These are phyloP conservation scores for Xestia sexstrigata DNA, from an alignment of 2,888 invertebrate genomes.

Conservation along the genomic window DNA sequence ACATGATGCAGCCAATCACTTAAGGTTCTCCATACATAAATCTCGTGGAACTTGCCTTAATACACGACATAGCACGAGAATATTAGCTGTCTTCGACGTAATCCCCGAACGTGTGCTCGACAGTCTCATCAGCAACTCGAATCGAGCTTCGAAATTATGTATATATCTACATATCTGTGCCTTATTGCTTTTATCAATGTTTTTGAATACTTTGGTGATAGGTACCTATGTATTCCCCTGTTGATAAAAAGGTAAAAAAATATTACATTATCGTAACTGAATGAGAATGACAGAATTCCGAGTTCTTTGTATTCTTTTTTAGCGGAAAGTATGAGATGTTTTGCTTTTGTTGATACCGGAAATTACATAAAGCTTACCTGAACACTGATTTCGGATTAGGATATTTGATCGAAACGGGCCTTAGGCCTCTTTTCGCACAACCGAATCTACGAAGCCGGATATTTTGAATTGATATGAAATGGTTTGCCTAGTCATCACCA, in stretches of 20 bases:
- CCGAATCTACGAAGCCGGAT: neutral
- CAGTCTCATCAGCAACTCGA: constrained; percentile 52
- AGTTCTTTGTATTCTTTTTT: constrained; percentile 27
- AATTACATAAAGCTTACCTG: constrained; percentile 32
- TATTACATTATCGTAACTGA: constrained; percentile 45
- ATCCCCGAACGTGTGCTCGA: constrained; percentile 68
- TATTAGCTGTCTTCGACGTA: constrained; percentile 71
- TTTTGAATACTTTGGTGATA: constrained; percentile 33
- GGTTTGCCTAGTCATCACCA: neutral
- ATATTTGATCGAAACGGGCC: constrained; percentile 21
- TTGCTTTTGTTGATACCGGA: constrained; percentile 29
- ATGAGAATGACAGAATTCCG: constrained; percentile 34
- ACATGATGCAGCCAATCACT: constrained; percentile 62
- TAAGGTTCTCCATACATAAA: constrained; percentile 66
- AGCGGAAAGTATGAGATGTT: constrained; percentile 4
- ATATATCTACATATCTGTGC: constrained; percentile 3
- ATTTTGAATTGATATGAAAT: neutral
- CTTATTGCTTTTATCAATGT: constrained; percentile 31
- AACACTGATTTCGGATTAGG: constrained; percentile 1
- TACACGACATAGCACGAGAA: constrained; percentile 57
- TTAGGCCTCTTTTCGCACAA: neutral
- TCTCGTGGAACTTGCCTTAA: constrained; percentile 60
- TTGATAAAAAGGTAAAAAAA: constrained; percentile 56
- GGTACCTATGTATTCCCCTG: constrained; percentile 32
- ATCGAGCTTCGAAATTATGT: constrained; percentile 47